These are phyloP conservation scores for Scarus forsteni DNA, from an alignment of 2,797 vertebrate species.

Conservation along the genomic window DNA sequence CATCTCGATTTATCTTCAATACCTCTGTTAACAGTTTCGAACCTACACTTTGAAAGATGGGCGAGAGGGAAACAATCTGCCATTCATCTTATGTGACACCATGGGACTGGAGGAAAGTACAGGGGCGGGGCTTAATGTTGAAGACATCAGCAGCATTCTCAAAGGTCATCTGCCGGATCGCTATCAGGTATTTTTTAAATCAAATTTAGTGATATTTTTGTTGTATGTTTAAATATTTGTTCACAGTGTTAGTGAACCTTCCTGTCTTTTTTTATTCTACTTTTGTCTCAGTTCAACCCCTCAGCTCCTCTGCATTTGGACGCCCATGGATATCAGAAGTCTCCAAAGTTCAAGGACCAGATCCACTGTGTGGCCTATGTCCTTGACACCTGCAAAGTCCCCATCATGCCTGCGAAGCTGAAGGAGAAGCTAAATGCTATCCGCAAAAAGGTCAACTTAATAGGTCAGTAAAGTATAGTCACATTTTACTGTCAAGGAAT, in stretches of 20 bases:
- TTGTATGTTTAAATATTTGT: too few species aligned
- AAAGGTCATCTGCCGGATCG: conserved; percentile 72
- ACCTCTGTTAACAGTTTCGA: conserved; percentile 57
- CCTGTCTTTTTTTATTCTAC: neutral
- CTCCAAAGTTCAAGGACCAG: conserved; percentile 51
- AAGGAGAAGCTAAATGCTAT: conserved; percentile 60
- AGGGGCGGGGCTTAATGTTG: conserved; percentile 65
- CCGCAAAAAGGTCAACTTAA: conserved; percentile 62
- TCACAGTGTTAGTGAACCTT: too few species aligned
- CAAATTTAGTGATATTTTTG: neutral
- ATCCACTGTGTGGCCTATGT: conserved; percentile 76
- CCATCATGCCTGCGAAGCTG: conserved; percentile 58
- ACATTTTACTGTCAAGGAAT: too few species aligned
- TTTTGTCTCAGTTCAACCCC: conserved; percentile 66
- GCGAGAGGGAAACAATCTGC: conserved; percentile 58
- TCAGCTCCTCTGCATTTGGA: conserved; percentile 47
- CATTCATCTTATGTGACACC: conserved; percentile 78
- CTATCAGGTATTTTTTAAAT: conserved; percentile 70
- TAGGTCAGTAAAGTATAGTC: conserved; percentile 54
- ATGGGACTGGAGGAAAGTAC: conserved; percentile 79
- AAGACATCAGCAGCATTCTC: conserved; percentile 72
- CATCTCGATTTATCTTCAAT: neutral
- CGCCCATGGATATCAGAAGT: neutral
- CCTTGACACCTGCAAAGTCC: conserved; percentile 68
- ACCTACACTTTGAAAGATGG: conserved; percentile 56